Base-by-base conservation (phyloP, 2,113 vertebrate genomes). In the Neolamprologus devosi region DNA sequence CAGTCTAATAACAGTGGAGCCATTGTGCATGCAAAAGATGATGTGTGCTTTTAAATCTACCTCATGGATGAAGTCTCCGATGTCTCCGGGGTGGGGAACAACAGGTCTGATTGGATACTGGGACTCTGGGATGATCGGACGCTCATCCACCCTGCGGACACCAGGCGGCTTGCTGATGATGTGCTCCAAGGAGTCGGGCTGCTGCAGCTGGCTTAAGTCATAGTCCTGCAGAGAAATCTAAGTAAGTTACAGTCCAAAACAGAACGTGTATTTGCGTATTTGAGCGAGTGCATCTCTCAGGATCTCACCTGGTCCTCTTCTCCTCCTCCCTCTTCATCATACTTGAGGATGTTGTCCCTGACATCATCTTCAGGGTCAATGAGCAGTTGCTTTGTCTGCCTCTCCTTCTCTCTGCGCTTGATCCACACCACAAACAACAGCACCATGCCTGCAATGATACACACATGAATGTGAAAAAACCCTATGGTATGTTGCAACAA, bases 21-120 rank as follows among this genome's bases (percentile, higher is more conserved):
- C 58, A 60, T 7, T 63, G 12, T 51, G 47, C 33, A 21, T 33
- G 57, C 4, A 13, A 58, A 42, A 70, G 53, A 55, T 75, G 2
- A 30, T n/a, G n/a, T 63, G 42, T 26, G 70, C 26, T 47, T 30
- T 8, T 58, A 19, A 11, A 42, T 58, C 92, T 94, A 99, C 98
- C 98, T 99, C 98, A 2, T 96, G 98, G 96, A 99, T 99, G 92
- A 99, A 99, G 96, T 99, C 98, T 26, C 98, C 98, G 12, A 99
- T 99, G 95, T 99, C 98, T 75, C 98, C 98, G 0, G 98, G 98
- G 89, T 98, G 98, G 6, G 98, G 98, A 89, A 98, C 96, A 75
- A 97, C 97, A 8, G 98, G 98, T 95, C 98, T 96, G 94, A 97
- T 96, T 1, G 98, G 98, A 94, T 98, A 99, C 95, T 99, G 98